Evolutionary conservation across 2,888 invertebrate species (phyloP), one percentile per base, ranked within the genome.

Genomic region (Ormyrus nitidulus): DNA sequence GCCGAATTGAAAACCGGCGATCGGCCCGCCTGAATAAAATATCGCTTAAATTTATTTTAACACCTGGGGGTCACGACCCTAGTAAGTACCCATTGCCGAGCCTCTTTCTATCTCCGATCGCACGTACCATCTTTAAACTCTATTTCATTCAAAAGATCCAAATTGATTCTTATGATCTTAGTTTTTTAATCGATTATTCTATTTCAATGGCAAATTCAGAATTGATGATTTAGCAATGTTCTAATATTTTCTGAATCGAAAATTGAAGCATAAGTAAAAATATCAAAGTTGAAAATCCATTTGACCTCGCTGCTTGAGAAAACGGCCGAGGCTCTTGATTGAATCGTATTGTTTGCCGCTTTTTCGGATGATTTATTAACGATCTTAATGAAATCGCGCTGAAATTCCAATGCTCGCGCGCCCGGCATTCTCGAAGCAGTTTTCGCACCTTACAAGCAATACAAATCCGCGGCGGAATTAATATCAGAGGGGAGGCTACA

Each of bases 1-100:
- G 87, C 88, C 89, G 89, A 90, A 90, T 90, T 90, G 90, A 90
- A 90, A 90, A 89, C 87, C 89, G 88, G 88, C 88, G 88, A 89
- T 89, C 88, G 88, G 86, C 84, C 88, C 86, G 88, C 87, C 86
- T 90, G 90, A 90, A 90, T 90, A 90, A 90, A 89, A 90, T 90
- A 90, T 90, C 88, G 88, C 84, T 87, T 87, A 89, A 90, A 90
- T 90, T 90, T 90, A 90, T 90, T 86, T 88, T 88, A 90, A 89
- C 89, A 90, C 89, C 89, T 88, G 89, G 85, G 77, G 80, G 81
- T 81, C 83, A 83, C 84, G 83, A 82, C 79, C 83, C 72, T 61
- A 46, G 73, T 59, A 61, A 53, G 70, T 53, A 69, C 54, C 48
- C 54, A n/a, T 10, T n/a, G 11, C 81, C 81, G 82, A 79, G 1